Evolutionary conservation across 1,140 invertebrate genomes (phyloP), one percentile per base, ranked within the genome.

Genomic region (Zaprionus tsacasi): DNA sequence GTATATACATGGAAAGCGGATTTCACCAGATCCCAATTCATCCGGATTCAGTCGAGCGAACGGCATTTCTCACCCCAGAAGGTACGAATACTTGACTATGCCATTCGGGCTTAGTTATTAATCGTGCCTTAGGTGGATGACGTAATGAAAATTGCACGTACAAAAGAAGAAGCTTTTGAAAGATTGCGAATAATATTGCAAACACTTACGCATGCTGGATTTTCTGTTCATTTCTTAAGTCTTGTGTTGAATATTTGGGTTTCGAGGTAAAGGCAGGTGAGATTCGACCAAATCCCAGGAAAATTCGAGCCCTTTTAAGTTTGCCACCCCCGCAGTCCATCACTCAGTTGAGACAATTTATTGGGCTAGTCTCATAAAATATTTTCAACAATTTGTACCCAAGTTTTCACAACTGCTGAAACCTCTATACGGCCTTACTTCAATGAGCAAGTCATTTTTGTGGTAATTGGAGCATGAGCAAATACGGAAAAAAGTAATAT

Each of bases 141-240:
- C 15, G 40, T 60, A 43, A 17, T 60, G 57, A 60, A 43, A 8
- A 17, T 60, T 6, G 61, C 21, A 21, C 21, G 21, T 21, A 21
- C 21, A 21, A 21, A 21, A 21, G 21, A 21, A 21, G 21, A 21
- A 55, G 48, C 15, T 25, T 36, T 65, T 13, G 50, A 54, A 1
- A 38, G 15, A 11, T 13, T 63, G 12, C 4, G 12, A 21, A 35
- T 25, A 6, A 15, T 30, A 17, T n/a, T 63, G 12, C 13, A 63
- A n/a, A n/a, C n/a, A n/a, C n/a, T 60, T 13, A n/a, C 17, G 7
- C 2, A 38, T n/a, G 48, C 35, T n/a, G 50, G 48, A 43, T 65
- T 65, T 65, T 54, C 61, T 38, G 60, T n/a, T 50, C 21, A 15
- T 63, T 63, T 38, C 45, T 63, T 6, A 48, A 52, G 15, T 12